Base-by-base conservation (phyloP, 1,140 invertebrate genomes). In the Mactra quadrangularis region DNA sequence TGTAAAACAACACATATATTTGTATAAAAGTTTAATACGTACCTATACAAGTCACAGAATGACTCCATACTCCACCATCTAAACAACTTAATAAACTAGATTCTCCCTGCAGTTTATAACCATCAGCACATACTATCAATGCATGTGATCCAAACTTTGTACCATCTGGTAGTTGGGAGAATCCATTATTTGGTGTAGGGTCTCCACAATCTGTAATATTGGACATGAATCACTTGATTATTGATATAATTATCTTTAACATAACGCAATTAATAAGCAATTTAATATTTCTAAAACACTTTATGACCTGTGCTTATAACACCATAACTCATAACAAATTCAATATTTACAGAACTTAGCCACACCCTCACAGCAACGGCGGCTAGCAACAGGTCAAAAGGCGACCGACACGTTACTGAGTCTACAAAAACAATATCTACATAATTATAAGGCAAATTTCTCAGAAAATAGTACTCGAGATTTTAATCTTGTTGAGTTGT, bases 41-140 rank as follows among this genome's bases (percentile, higher is more conserved):
- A n/a, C n/a, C 35, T 15, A 68, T 52, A 79, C 76, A 79, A 7
- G 62, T 22, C 0, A 64, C 41, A 19, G 27, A 1, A 22, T 33
- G 17, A 45, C 62, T 68, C 76, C 76, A 79, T 35, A 68, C 52
- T 35, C 60, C 60, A 27, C 64, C 60, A 25, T 68, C 41, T 19
- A 53, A 33, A 27, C 76, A 79, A 19, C 25, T n/a, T 3, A 79
- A 55, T 17, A 79, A 33, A 29, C 27, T 35, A 27, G 38, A 35
- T 25, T 70, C 52, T 22, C 76, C 76, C 0, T 22, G 0, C 1
- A 79, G 60, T 15, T 47, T 53, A 35, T 68, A 79, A 19, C 47
- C 64, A 17, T 27, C 22, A 19, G 1, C 19, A 47, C 76, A 79
- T 11, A 3, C 17, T 17, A 79, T 17, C 2, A 70, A 35, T 13